These are phyloP conservation scores for Augiades crinisus DNA, from an alignment of 2,888 invertebrate species.

Conservation along the genomic window DNA sequence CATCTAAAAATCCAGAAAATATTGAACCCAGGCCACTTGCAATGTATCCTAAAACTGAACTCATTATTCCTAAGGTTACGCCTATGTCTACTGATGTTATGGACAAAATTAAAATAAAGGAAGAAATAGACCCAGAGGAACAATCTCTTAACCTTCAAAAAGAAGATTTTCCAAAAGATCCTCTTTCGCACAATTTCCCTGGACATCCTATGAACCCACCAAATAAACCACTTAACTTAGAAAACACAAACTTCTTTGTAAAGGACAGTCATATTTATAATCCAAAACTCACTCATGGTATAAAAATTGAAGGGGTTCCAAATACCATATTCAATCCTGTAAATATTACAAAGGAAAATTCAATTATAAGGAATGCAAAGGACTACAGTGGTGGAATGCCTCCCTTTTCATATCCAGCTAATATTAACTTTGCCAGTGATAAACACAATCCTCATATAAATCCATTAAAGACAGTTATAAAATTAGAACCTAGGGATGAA, in stretches of 20 bases:
- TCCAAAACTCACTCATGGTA: conserved; percentile 64
- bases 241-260: conserved; percentile 73
- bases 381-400: conserved; percentile 66
- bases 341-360: conserved; percentile 67
- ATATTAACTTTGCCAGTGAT: conserved; percentile 65
- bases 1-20: conserved; percentile 53
- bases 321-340: conserved; percentile 69
- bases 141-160: conserved; percentile 65
- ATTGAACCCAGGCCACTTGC: conserved; percentile 53
- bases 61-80: conserved; percentile 82
- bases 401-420: conserved; percentile 63
- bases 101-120: conserved; percentile 77
- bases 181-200: conserved; percentile 67
- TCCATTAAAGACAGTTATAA: conserved; percentile 75
- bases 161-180: conserved; percentile 72
- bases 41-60: conserved; percentile 81
- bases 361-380: conserved; percentile 70
- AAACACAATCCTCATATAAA: conserved; percentile 70
- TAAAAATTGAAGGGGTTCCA: conserved; percentile 70
- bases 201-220: conserved; percentile 60
- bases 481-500: conserved; percentile 77
- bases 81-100: conserved; percentile 75
- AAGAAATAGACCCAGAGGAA: conserved; percentile 74
- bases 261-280: conserved; percentile 73
- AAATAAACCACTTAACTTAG: conserved; percentile 69